phyloP scores from a whole-genome alignment of 2,888 invertebrate genomes.

The Physocephala rufipes region DNA sequence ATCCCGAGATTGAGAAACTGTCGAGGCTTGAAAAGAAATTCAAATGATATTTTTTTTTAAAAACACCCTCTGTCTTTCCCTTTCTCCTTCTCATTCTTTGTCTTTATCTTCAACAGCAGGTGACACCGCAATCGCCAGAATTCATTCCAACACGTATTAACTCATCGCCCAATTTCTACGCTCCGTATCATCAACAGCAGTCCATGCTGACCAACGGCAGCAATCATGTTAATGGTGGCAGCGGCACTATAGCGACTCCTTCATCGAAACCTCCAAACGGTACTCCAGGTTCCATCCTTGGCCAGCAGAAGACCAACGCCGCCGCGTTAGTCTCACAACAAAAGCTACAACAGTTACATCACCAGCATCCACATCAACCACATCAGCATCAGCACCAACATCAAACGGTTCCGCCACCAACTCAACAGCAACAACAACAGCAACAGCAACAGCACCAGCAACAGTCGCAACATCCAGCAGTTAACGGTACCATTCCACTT shows the following conservation, averaged over 20 bases:
- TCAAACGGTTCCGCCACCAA: slow-evolving; percentile 41
- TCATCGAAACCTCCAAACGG: slow-evolving; percentile 52
- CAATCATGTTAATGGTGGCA: slow-evolving; percentile 38
- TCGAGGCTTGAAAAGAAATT: not conserved
- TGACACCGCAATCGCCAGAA: slow-evolving; percentile 68
- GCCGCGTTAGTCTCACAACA: slow-evolving; percentile 59
- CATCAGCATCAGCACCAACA: slow-evolving; percentile 51
- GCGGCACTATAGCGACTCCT: slow-evolving; percentile 53
- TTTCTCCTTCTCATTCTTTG: not conserved
- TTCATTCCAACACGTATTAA: slow-evolving; percentile 68
- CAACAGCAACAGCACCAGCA: slow-evolving; percentile 43
- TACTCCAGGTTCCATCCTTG: slow-evolving; percentile 50
- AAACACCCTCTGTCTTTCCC: not conserved
- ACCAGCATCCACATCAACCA: slow-evolving; percentile 50
- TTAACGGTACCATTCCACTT: slow-evolving; percentile 45
- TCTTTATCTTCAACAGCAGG: slow-evolving; percentile 56
- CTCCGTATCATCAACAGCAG: slow-evolving; percentile 60
- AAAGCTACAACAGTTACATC: slow-evolving; percentile 50
- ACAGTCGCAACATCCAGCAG: slow-evolving; percentile 48
- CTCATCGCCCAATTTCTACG: slow-evolving; percentile 64
- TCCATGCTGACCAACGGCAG: slow-evolving; percentile 61
- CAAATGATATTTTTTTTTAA: not conserved
- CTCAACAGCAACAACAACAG: slow-evolving; percentile 44
- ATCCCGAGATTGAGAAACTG: not conserved
- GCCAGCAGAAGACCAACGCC: slow-evolving; percentile 58